A percentile compares a stretch with the other conserved stretches of the same genome.
These are phyloP conservation scores for Hesperia comma DNA, from an alignment of 2,888 invertebrate species.

Conservation along the genomic window DNA sequence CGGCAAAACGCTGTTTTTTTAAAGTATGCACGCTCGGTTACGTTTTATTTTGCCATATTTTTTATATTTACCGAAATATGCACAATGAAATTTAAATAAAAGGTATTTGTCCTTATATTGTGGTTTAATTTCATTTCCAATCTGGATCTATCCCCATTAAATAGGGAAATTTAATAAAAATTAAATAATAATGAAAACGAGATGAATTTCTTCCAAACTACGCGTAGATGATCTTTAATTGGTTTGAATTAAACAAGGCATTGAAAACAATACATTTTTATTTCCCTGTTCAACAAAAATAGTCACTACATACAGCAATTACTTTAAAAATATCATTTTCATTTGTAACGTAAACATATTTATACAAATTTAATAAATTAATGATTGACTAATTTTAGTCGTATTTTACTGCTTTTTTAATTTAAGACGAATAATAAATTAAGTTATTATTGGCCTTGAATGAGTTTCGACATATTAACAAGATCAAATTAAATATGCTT, in stretches of 20 bases:
- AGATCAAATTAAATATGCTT: not conserved
- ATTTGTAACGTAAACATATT: not conserved
- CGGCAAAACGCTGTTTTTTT: constrained; percentile 51
- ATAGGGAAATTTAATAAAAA: no score
- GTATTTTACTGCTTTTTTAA: constrained; percentile 1
- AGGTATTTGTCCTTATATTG: constrained; percentile 74
- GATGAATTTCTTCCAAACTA: no score
- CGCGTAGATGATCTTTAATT: no score
- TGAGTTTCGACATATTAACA: not conserved
- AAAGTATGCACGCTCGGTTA: constrained; percentile 66
- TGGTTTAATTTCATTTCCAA: constrained; percentile 61
- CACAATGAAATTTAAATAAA: constrained; percentile 81
- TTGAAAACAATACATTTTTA: constrained; percentile 11
- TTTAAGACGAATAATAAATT: not conserved
- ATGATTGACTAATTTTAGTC: not conserved
- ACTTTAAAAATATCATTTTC: not conserved
- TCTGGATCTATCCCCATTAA: not conserved
- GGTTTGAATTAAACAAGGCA: not conserved
- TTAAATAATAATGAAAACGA: no score
- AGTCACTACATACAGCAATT: constrained; percentile 1
- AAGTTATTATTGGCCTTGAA: not conserved
- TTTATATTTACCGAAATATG: constrained; percentile 79
- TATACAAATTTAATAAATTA: constrained; percentile 5
- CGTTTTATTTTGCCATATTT: constrained; percentile 73
- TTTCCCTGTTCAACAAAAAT: not conserved